Conservation (phyloP, 1,140 invertebrate species). For the Lanistes nyassanus region DNA sequence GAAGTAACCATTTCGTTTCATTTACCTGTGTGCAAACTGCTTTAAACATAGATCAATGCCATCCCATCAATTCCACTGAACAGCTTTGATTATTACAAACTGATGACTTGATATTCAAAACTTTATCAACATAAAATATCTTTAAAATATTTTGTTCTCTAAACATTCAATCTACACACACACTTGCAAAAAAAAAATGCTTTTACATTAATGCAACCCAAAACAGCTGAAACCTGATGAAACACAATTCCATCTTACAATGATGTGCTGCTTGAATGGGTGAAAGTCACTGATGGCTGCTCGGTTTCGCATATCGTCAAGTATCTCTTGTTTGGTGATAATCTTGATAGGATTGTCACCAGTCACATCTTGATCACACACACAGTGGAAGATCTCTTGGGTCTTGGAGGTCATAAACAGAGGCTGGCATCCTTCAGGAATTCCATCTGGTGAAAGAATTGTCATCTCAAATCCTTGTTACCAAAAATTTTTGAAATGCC, state of each 20-base stretch:
- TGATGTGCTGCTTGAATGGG: conserved; percentile 61
- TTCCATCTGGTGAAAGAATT: no score
- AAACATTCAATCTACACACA: neutral
- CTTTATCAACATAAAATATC: neutral
- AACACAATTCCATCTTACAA: conserved; percentile 38
- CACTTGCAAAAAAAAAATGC: neutral
- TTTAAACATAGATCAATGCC: no score
- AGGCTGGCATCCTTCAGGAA: conserved; percentile 59
- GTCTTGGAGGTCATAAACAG: conserved; percentile 64
- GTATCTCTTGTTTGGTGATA: conserved; percentile 60
- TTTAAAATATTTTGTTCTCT: no score
- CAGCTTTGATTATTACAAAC: no score
- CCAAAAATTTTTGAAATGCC: no score
- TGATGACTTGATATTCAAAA: neutral
- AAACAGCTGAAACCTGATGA: neutral
- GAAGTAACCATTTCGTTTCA: no score
- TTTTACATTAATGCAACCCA: neutral
- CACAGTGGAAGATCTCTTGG: conserved; percentile 61
- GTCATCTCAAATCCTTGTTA: no score
- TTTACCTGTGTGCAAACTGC: no score
- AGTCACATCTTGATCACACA: conserved; percentile 62
- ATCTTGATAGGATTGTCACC: conserved; percentile 62
- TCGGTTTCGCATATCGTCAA: conserved; percentile 62
- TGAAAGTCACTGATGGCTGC: conserved; percentile 65
- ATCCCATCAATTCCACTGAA: no score